A percentile compares a stretch with the other conserved stretches of the same genome.
Evolutionary conservation across 2,888 invertebrate genomes (phyloP).

Genomic region (Lepidochitona cinerea): DNA sequence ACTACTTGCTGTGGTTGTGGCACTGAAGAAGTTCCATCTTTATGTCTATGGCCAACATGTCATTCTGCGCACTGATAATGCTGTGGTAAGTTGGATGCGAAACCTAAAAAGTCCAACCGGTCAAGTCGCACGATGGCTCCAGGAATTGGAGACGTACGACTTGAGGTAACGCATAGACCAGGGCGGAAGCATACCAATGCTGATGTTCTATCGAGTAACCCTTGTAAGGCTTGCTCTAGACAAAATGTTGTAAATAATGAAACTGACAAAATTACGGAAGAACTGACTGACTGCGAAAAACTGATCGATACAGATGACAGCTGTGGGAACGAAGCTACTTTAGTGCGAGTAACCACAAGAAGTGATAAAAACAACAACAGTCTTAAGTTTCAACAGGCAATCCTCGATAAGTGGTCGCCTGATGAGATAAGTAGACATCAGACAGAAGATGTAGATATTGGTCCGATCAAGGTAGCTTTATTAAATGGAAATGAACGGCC

Average conservation of each 20-base stretch:
- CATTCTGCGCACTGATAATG: slow-evolving; percentile 2
- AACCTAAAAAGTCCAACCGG: not conserved
- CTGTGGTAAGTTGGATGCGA: slow-evolving; percentile 12
- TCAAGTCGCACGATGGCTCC: not conserved
- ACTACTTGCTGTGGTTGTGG: slow-evolving; percentile 1
- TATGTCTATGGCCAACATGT: slow-evolving; percentile 13
- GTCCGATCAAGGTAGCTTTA: too few relatives aligned
- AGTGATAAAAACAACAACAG: too few relatives aligned
- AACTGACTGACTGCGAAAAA: not conserved
- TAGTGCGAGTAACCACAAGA: not conserved
- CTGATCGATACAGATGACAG: not conserved
- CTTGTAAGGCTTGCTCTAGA: not conserved
- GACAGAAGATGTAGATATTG: too few relatives aligned
- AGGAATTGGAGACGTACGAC: slow-evolving; percentile 10
- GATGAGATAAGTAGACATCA: too few relatives aligned
- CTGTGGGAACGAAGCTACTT: not conserved
- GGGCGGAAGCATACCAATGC: not conserved
- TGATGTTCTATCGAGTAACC: not conserved
- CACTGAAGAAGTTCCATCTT: slow-evolving; percentile 6
- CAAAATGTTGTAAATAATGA: not conserved
- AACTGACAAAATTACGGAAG: not conserved
- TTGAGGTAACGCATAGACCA: not conserved
- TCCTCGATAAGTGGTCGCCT: too few relatives aligned
- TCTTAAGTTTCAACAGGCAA: too few relatives aligned
- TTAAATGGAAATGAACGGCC: not conserved